Base-by-base conservation (phyloP, 2,113 vertebrate species). In the Stigmatopora argus region DNA sequence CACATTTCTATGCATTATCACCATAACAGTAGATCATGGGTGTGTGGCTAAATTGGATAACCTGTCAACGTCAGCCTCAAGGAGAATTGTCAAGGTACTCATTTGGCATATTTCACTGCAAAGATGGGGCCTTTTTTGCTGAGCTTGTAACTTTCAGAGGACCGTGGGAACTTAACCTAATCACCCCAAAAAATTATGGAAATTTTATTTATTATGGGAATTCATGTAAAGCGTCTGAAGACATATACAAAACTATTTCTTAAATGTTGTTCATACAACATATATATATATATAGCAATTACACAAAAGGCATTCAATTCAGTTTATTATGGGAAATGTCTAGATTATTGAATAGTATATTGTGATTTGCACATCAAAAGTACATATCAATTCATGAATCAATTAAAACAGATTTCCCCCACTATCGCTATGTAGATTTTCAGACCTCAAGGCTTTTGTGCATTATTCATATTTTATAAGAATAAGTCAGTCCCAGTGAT, bases 401-500 rank as follows among this genome's bases (percentile, higher is more conserved):
- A 48, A 48, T 14, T 17, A 14, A 5, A 17, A 48, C 14, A 15
- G 5, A 48, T 17, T 48, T 48, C 14, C 14, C 46, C 5, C 46
- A 48, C 14, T 15, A 48, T 17, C 15, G 46, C 14, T 5, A 15
- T 48, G 14, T 48, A 48, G 14, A 48, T 48, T 48, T 13, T 13
- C 46, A 48, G 14, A 48, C 46, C 46, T 48, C 46, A 48, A 15
- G 46, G 14, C 14, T 48, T 48, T 48, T 48, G 15, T 48, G 46
- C 14, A 48, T 48, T 15, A 48, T 48, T 48, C 46, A 31, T 31
- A 56, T 23, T 17, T 56, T 13, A 51, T 18, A n/a, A 2, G 48
- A 53, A 10, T 53, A 13, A 19, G 11, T 53, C 51, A 53, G 51
- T 3, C 5, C 19, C 51, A 9, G 62, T 59, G 72, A 62, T 63